A percentile compares a stretch with the other conserved stretches of the same genome.
Evolutionary conservation across 1,140 invertebrate genomes (phyloP).

Genomic region (Coelopa frigida): DNA sequence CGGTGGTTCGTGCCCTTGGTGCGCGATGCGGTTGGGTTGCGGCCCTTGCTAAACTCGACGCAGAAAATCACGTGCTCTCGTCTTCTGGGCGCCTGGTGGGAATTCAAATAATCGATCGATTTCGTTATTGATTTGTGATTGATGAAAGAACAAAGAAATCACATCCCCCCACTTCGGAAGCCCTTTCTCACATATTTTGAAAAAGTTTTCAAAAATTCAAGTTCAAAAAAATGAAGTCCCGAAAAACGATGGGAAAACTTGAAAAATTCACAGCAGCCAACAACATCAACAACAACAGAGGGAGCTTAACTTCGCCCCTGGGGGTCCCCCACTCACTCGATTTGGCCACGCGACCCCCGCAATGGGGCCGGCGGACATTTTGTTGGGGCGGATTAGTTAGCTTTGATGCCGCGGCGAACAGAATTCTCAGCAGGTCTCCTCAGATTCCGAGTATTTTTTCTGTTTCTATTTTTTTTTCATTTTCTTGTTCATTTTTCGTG

Average conservation of each 20-base stretch:
- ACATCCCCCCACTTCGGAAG: no score
- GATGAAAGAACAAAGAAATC: constrained; percentile 24
- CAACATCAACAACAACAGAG: background rate
- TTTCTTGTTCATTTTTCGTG: no score
- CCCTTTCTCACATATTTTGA: no score
- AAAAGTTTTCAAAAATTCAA: background rate
- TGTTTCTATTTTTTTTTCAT: background rate
- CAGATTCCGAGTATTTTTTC: constrained; percentile 1
- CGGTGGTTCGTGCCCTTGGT: background rate
- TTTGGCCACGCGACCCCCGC: no score
- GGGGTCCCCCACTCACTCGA: background rate
- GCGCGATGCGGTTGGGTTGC: background rate
- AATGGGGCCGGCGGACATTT: no score
- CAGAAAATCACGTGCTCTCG: constrained; percentile 9
- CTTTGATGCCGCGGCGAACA: constrained; percentile 35
- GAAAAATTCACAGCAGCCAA: background rate
- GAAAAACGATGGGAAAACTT: background rate
- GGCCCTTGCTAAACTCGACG: background rate
- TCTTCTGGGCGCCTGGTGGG: constrained; percentile 32
- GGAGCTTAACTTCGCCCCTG: background rate
- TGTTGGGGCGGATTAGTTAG: constrained; percentile 38
- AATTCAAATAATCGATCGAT: constrained; percentile 42
- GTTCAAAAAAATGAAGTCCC: background rate
- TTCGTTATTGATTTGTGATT: constrained; percentile 44
- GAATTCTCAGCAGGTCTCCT: constrained; percentile 17